Base-by-base conservation (phyloP, 1,140 invertebrate genomes). In the Drosophila insularis region DNA sequence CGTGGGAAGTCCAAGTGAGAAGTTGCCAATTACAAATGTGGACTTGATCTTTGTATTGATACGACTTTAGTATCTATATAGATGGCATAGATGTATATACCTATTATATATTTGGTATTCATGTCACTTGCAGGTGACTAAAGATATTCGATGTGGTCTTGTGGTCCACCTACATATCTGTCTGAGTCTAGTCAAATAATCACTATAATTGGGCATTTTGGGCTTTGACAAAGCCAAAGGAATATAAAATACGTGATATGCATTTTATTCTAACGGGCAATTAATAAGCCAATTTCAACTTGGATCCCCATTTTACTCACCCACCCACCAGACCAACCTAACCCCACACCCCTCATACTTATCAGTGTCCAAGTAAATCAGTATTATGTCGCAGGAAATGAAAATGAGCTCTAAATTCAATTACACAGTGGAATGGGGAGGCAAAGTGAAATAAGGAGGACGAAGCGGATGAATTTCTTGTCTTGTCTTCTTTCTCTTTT, bases 361-460 rank as follows among this genome's bases (percentile, higher is more conserved):
- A 84, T 80, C 84, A 67, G 54, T 59, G 67, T 64, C 68, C 59
- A 74, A 77, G 80, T 89, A 89, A 89, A 89, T 89, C 84, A 89
- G 80, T 74, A 80, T 89, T 89, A 89, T 84, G 80, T 74, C 77
- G 74, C 53, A 66, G 68, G 71, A 80, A 86, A 89, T 81, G 81
- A 81, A 89, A 89, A 90, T 89, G 80, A 89, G 80, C 78, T 90
- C 66, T 71, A 89, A 89, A 89, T 89, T 89, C 86, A 89, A 89
- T 89, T 89, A 89, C 74, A 60, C 6, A 27, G 1, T 43, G 40
- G 60, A 50, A 50, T 50, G 43, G 3, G 43, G 43, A 3, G 17
- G 17, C 17, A 50, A 21, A 19, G 43, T 10, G 7, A 46, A 46
- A 17, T 10, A 4, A 19, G 43, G 1, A 6, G 3, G 19, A n/a